Evolutionary conservation across 2,113 vertebrate species (phyloP).

Genomic region (Carlito syrichta): DNA sequence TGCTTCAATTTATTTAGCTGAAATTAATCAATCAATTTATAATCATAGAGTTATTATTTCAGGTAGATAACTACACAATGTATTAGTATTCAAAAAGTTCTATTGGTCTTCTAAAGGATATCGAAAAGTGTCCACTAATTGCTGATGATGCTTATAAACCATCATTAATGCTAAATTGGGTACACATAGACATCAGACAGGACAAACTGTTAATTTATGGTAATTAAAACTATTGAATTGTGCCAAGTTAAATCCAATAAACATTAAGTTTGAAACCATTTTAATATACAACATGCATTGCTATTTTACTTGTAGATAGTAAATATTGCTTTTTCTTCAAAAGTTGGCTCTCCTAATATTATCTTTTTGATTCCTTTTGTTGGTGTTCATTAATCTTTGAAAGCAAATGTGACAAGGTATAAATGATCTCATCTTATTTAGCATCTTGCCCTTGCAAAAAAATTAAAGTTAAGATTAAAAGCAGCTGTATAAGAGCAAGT

Average conservation of each 20-base stretch:
- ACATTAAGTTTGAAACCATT: neutral
- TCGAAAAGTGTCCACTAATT: neutral
- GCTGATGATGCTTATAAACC: neutral
- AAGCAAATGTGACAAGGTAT: conserved; percentile 2
- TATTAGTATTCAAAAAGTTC: neutral
- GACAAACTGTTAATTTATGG: neutral
- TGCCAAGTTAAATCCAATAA: conserved; percentile 7
- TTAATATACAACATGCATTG: neutral
- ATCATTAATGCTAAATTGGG: neutral
- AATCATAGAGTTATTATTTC: neutral
- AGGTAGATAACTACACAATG: neutral
- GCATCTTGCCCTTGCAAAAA: neutral
- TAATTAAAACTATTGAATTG: neutral
- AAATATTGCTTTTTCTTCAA: neutral
- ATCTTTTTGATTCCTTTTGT: neutral
- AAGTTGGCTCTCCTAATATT: neutral
- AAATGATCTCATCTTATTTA: conserved; percentile 27
- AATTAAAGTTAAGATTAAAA: neutral
- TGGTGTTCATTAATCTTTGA: neutral
- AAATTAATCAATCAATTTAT: neutral
- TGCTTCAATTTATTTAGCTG: neutral
- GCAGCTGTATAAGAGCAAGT: neutral
- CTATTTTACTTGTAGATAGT: neutral
- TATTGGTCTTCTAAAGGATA: conserved; percentile 17
- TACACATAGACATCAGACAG: neutral